phyloP scores from a whole-genome alignment of 2,797 vertebrate species.

The Hozukius guyotensis region DNA sequence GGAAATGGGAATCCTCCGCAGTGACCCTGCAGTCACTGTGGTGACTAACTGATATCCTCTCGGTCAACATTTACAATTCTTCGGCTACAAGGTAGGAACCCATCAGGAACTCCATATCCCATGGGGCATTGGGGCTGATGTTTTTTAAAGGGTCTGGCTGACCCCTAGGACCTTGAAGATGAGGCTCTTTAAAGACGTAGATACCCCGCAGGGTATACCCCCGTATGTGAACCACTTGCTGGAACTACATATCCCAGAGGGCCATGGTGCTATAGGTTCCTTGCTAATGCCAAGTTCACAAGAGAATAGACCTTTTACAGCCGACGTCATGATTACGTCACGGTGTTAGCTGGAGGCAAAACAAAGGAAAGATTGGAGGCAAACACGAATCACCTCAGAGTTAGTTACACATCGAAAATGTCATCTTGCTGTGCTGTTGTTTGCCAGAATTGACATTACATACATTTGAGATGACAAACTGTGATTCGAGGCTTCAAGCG shows the following conservation, averaged over 20 bases:
- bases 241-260: not conserved
- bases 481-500: no score
- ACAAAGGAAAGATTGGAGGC: no score
- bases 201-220: not conserved
- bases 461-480: no score
- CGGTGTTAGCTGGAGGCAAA: no score
- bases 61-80: slow-evolving; percentile 80
- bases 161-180: slow-evolving; percentile 40
- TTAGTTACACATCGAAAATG: no score
- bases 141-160: slow-evolving; percentile 46
- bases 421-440: no score
- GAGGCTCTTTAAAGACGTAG: slow-evolving; percentile 5
- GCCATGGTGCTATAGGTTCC: not conserved
- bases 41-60: slow-evolving; percentile 81
- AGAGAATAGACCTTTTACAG: not conserved
- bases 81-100: slow-evolving; percentile 63
- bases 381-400: no score
- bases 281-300: not conserved
- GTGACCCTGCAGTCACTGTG: slow-evolving; percentile 72
- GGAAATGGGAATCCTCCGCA: slow-evolving; percentile 79
- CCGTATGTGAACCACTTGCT: not conserved
- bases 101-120: slow-evolving; percentile 86
- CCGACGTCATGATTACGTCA: no score
- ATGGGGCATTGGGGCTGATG: slow-evolving; percentile 73
- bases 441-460: no score